These are phyloP conservation scores for Brenthis hecate DNA, from an alignment of 2,888 invertebrate genomes.

Conservation along the genomic window DNA sequence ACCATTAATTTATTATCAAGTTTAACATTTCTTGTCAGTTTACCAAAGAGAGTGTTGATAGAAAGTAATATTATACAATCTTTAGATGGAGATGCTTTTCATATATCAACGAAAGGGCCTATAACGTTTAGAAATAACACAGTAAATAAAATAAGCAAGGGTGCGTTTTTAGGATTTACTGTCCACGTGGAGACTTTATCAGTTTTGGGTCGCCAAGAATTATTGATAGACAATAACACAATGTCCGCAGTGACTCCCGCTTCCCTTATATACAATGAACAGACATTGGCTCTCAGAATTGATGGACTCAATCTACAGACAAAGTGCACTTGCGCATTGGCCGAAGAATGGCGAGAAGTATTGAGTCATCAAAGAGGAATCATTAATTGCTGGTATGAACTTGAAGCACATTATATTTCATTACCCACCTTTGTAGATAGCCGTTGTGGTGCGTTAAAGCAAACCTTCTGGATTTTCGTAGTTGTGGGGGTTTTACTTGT, in stretches of 20 bases:
- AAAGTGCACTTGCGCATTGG: constrained; percentile 81
- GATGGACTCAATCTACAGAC: constrained; percentile 83
- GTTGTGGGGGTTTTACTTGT: constrained; percentile 74
- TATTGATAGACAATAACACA: constrained; percentile 85
- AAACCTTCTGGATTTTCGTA: constrained; percentile 75
- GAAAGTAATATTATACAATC: constrained; percentile 81
- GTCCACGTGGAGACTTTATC: constrained; percentile 74
- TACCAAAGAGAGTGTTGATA: constrained; percentile 84
- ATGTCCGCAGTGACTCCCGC: constrained; percentile 79
- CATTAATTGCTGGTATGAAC: constrained; percentile 68
- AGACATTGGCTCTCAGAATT: constrained; percentile 80
- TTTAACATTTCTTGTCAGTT: constrained; percentile 86
- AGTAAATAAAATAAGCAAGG: constrained; percentile 80
- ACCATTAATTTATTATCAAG: constrained; percentile 84
- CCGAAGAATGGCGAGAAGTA: constrained; percentile 64
- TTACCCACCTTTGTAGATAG: constrained; percentile 68
- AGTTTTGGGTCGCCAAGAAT: constrained; percentile 70
- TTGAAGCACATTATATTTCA: constrained; percentile 66
- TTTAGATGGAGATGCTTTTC: constrained; percentile 86
- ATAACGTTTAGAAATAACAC: constrained; percentile 86
- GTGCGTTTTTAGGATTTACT: constrained; percentile 84
- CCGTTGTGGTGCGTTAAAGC: constrained; percentile 70
- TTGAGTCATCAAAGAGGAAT: constrained; percentile 64
- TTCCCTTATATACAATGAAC: constrained; percentile 82
- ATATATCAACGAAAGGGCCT: constrained; percentile 82